Evolutionary conservation across 2,113 vertebrate species (phyloP).

Genomic region (Malurus melanocephalus): DNA sequence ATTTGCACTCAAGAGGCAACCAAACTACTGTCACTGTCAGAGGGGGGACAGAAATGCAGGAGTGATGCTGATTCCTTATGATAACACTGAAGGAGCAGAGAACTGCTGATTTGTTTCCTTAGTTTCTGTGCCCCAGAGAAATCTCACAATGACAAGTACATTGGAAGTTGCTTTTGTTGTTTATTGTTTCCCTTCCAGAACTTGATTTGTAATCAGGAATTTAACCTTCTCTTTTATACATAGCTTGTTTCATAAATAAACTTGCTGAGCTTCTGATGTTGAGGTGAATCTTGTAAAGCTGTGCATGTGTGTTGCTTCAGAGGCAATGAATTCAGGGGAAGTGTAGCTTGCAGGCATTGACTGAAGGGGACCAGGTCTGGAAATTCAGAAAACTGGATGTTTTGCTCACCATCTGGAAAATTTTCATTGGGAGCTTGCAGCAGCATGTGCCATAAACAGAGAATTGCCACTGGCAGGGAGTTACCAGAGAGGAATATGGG

Average conservation of each 20-base stretch:
- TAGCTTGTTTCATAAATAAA: not conserved
- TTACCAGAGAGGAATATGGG: not conserved
- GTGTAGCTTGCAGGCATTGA: not conserved
- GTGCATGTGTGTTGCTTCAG: not conserved
- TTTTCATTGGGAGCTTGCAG: not conserved
- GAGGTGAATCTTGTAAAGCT: not conserved
- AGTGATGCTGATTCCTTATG: constrained; percentile 25
- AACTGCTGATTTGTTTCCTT: constrained; percentile 25
- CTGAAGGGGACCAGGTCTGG: not conserved
- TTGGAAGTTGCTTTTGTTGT: constrained; percentile 7
- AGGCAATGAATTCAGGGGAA: fast-evolving
- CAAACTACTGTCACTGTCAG: not conserved
- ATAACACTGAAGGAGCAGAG: not conserved
- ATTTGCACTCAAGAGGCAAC: constrained; percentile 43
- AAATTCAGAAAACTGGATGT: not conserved
- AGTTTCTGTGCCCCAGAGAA: constrained; percentile 13
- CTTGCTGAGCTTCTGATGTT: not conserved
- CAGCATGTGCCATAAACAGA: not conserved
- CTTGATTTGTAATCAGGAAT: constrained; percentile 13
- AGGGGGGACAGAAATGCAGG: not conserved
- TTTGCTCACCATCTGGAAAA: not conserved
- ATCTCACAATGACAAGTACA: constrained; percentile 46
- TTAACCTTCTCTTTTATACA: not conserved
- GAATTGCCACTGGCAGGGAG: fast-evolving
- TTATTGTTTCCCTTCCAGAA: constrained; percentile 24